phyloP scores from a whole-genome alignment of 2,797 vertebrate genomes.

The Chaetophractus vellerosus region DNA sequence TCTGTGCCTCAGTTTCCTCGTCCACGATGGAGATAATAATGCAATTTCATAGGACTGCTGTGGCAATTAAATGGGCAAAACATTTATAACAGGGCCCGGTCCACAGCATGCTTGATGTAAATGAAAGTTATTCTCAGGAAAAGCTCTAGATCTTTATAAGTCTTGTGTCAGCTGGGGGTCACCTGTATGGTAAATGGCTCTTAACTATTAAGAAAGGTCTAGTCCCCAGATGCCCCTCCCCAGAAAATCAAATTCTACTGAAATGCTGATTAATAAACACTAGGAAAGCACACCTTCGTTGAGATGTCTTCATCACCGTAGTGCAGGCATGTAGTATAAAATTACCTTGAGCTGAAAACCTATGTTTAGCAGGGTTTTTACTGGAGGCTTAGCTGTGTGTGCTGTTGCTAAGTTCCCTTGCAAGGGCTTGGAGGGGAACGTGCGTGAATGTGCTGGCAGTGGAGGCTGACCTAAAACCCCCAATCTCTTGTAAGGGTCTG shows the following conservation, averaged over 20 bases:
- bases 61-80: background rate
- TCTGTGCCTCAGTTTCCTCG: conserved; percentile 3
- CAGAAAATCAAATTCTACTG: conserved; percentile 41
- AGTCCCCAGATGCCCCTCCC: background rate
- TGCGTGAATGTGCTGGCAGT: background rate
- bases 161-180: background rate
- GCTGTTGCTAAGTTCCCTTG: background rate
- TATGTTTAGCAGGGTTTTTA: background rate
- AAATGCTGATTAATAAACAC: conserved; percentile 50
- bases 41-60: background rate
- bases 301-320: background rate
- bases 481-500: background rate
- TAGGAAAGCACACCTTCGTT: background rate
- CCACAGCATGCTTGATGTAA: accelerated
- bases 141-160: background rate
- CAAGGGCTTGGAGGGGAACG: background rate
- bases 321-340: background rate
- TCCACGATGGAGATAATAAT: background rate
- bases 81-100: background rate
- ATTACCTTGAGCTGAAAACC: conserved; percentile 45
- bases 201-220: conserved; percentile 39
- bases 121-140: background rate
- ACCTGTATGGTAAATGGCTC: background rate
- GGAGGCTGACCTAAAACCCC: background rate
- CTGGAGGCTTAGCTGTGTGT: background rate